These are phyloP conservation scores for Epinephelus malabaricus DNA, from an alignment of 2,797 vertebrate species.

Conservation along the genomic window DNA sequence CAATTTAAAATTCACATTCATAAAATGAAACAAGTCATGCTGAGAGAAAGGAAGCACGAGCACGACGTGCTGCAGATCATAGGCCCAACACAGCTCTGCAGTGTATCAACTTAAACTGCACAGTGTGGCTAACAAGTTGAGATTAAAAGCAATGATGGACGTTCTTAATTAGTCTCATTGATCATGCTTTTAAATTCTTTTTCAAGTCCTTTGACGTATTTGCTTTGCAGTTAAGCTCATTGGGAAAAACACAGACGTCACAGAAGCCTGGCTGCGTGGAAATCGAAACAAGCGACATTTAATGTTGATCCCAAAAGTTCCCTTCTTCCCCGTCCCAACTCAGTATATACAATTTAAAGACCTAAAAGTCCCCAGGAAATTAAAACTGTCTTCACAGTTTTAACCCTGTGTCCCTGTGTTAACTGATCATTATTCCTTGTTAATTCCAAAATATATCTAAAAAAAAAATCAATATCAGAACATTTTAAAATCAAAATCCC, in stretches of 20 bases:
- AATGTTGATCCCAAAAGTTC: not conserved
- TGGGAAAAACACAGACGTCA: constrained; percentile 11
- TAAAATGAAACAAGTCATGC: constrained; percentile 25
- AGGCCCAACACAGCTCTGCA: not conserved
- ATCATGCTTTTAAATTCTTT: constrained; percentile 46
- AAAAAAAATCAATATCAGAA: too few species aligned
- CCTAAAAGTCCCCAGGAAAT: not conserved
- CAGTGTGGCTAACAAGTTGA: not conserved
- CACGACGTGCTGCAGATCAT: not conserved
- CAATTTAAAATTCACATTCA: constrained; percentile 25
- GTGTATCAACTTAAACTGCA: not conserved
- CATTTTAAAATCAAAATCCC: too few species aligned
- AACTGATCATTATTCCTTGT: too few species aligned
- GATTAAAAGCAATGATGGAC: constrained; percentile 41
- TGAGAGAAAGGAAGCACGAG: not conserved
- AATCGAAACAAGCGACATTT: constrained; percentile 30
- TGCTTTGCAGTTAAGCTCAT: constrained; percentile 22
- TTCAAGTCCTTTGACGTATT: constrained; percentile 13
- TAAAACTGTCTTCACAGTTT: too few species aligned
- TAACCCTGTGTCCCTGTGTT: too few species aligned
- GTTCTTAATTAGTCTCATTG: constrained; percentile 40
- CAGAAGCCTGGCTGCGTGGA: not conserved
- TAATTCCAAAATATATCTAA: too few species aligned
- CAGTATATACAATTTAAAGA: constrained; percentile 33
- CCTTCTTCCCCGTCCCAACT: not conserved